Base-by-base conservation (phyloP, 2,888 invertebrate species). In the Dynastes grantii region DNA sequence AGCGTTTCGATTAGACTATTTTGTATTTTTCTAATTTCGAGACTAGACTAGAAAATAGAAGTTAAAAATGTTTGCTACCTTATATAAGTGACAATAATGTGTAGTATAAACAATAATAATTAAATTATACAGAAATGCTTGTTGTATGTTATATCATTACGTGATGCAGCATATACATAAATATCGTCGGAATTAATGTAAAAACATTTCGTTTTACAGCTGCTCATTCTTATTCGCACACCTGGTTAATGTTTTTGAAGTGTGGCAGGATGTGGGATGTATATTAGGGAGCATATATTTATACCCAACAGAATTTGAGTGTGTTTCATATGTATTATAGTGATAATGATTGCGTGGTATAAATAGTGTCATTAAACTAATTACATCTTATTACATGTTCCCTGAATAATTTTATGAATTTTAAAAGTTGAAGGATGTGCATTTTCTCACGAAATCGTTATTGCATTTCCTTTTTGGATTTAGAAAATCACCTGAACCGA, bases 171-270 rank as follows among this genome's bases (percentile, higher is more conserved):
- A 45, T 37, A 55, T 22, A n/a, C 55, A 55, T 16, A 16, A 55
- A 16, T 55, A 8, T 3, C 22, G 3, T n/a, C 22, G 55, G 6
- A 55, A 16, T n/a, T 55, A n/a, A 8, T 16, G 8, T 55, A n/a
- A 55, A 55, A 16, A 16, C 16, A 13, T n/a, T 37, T 53, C 53
- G n/a, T n/a, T n/a, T 9, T 55, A n/a, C 71, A 71, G 29, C 71
- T 71, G 71, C 37, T 16, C 6, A n/a, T 53, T 55, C 32, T 37
- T 37, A 37, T 37, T 37, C 32, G 13, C 32, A 55, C 71, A 71
- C 71, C 71, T 71, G 71, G 71, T 37, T 27, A n/a, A 55, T 55
- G 32, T 45, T 71, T 53, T 71, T 71, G 55, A 71, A 55, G 71
- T 37, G 55, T 32, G 53, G 13, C 71, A 71, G 71, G 71, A 53